Evolutionary conservation across 2,888 invertebrate species (phyloP), one percentile per base, ranked within the genome.

Genomic region (Epinotia brunnichana): DNA sequence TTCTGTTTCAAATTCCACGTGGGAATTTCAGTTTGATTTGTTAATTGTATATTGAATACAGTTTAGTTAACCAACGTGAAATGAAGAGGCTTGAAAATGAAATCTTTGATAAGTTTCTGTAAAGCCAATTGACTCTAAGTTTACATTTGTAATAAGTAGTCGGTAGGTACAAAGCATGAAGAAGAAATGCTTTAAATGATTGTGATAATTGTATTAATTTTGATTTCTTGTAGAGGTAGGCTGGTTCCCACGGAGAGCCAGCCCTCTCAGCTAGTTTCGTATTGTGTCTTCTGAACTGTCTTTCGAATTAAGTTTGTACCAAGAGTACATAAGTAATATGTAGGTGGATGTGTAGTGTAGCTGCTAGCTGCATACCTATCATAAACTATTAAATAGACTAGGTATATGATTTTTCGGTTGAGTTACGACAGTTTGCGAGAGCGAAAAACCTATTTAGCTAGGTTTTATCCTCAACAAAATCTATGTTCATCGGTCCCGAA

Each of bases 1-100:
- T 56, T 66, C 48, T 67, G 67, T 67, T 67, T 59, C 67, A 59
- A 67, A 59, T 67, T 67, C 56, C 29, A 67, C 67, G 57, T 67
- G 67, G 67, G 67, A 59, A 67, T 29, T 41, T 41, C 15, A 44
- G 4, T 53, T 57, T 57, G 21, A n/a, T 41, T 51, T 59, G 24
- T 44, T 69, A 48, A 59, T 59, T 68, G 68, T 59, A 44, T 13
- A 39, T 44, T 11, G 39, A 19, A 24, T 24, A 24, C 21, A 17
- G 29, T 51, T 39, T 54, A 39, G 39, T 39, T 10, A 39, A 56
- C 66, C 11, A 24, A 41, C 41, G 54, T 21, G 54, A 56, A 66
- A 41, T 56, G 41, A 66, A 56, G 66, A 24, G 39, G 10, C 54
- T 66, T 56, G 54, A 41, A 66, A 15, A 41, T 41, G 41, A 54